These are phyloP conservation scores for Spialia ferax DNA, from an alignment of 2,888 invertebrate genomes.

Conservation along the genomic window DNA sequence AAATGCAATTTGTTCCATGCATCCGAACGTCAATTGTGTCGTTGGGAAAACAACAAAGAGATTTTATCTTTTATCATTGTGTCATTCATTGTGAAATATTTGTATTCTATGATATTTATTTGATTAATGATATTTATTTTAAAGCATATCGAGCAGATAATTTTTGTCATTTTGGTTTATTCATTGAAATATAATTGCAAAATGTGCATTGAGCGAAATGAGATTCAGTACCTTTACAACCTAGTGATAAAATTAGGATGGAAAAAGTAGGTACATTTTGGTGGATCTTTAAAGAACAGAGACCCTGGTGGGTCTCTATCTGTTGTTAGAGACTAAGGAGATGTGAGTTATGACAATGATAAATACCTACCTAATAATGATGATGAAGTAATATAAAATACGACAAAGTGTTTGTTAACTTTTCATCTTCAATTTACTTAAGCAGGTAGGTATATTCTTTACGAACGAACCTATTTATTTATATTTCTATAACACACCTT, in stretches of 20 bases:
- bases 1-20: conserved; percentile 32
- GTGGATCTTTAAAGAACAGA: too few species aligned
- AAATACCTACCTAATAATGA: too few species aligned
- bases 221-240: too few species aligned
- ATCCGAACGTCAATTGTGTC: conserved; percentile 25
- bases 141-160: background rate
- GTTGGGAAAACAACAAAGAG: conserved; percentile 23
- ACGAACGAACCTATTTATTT: background rate
- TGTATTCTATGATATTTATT: background rate
- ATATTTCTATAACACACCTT: background rate
- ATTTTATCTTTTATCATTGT: conserved; percentile 22
- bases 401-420: too few species aligned
- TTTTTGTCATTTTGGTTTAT: background rate
- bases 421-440: too few species aligned
- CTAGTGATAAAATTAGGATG: too few species aligned
- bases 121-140: conserved; percentile 3
- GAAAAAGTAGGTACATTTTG: too few species aligned
- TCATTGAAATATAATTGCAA: background rate
- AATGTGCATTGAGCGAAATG: background rate
- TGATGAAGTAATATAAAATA: too few species aligned
- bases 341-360: too few species aligned
- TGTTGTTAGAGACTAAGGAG: too few species aligned
- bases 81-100: conserved; percentile 5
- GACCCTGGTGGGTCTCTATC: too few species aligned
- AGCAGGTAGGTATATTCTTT: background rate